Evolutionary conservation across 2,113 vertebrate species (phyloP).

Genomic region (Synodontis membranacea): DNA sequence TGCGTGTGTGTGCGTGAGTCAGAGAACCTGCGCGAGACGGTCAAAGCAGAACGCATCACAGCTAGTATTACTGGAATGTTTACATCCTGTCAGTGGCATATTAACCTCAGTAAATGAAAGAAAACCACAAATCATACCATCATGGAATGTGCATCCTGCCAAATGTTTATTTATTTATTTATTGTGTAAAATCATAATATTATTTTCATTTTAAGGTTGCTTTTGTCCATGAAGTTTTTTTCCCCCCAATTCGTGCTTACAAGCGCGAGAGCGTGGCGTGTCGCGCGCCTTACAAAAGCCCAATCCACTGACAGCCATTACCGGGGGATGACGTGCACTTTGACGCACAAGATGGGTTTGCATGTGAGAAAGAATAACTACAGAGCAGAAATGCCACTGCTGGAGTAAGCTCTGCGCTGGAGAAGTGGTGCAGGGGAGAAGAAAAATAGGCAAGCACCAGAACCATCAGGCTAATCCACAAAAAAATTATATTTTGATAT

Average conservation of each 20-base stretch:
- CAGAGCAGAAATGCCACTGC: slow-evolving; percentile 65
- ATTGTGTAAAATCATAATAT: not conserved
- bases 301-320: slow-evolving; percentile 66
- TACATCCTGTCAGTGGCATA: not conserved
- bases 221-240: not conserved
- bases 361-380: slow-evolving; percentile 72
- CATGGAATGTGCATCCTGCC: too few species aligned
- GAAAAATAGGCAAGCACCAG: not conserved
- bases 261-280: slow-evolving; percentile 26
- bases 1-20: slow-evolving; percentile 55
- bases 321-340: slow-evolving; percentile 73
- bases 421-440: slow-evolving; percentile 17
- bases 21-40: slow-evolving; percentile 68
- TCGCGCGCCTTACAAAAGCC: slow-evolving; percentile 51
- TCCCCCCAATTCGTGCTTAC: not conserved
- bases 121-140: too few species aligned
- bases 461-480: not conserved
- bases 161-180: too few species aligned
- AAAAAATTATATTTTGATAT: not conserved
- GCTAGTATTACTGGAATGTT: slow-evolving; percentile 50
- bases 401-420: slow-evolving; percentile 55
- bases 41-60: slow-evolving; percentile 61
- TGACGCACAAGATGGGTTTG: slow-evolving; percentile 75
- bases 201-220: not conserved
- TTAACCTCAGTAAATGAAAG: not conserved